Evolutionary conservation across 2,113 vertebrate species (phyloP), one percentile per base, ranked within the genome.

Genomic region (Balaeniceps rex): DNA sequence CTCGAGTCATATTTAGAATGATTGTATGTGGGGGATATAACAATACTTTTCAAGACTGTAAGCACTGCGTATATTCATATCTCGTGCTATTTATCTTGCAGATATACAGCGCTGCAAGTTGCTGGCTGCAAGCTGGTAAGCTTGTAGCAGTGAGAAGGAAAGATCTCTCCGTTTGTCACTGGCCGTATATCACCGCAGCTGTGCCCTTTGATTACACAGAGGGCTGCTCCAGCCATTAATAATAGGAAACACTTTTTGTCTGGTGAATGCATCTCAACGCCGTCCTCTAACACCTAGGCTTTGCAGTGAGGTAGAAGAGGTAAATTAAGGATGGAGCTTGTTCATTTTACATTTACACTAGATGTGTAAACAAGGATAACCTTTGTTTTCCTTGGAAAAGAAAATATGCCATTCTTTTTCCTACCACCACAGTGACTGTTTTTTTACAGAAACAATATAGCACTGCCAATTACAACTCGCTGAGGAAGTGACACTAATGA

Each of bases 151-250:
- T 38, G 94, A 97, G 97, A 93, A 97, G 97, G 96, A 97, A 96
- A 92, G 97, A 98, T 98, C 96, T 97, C 51, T 63, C 83, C 60
- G 88, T 97, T 97, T 98, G 98, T 98, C 98, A 97, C 93, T 88
- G 98, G 96, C 98, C 51, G 97, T 98, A 98, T 97, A 98, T 98
- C 98, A 98, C 94, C 2, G 74, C 97, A 96, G 98, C 98, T 97
- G 97, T 98, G 98, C 98, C 98, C 98, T 98, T 98, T 98, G 98
- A 98, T 98, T 98, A 98, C 98, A 98, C 96, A 97, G 96, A 95
- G 98, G 97, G 96, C 96, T 97, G 95, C 97, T 96, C 97, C 96
- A 97, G 98, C 97, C 98, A 98, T 99, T 98, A 98, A 98, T 98
- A 98, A 98, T 84, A 77, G 94, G 91, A 97, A 98, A 96, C 93